Conservation (phyloP, 2,113 vertebrate genomes). For the Boulengeromyrus knoepffleri region DNA sequence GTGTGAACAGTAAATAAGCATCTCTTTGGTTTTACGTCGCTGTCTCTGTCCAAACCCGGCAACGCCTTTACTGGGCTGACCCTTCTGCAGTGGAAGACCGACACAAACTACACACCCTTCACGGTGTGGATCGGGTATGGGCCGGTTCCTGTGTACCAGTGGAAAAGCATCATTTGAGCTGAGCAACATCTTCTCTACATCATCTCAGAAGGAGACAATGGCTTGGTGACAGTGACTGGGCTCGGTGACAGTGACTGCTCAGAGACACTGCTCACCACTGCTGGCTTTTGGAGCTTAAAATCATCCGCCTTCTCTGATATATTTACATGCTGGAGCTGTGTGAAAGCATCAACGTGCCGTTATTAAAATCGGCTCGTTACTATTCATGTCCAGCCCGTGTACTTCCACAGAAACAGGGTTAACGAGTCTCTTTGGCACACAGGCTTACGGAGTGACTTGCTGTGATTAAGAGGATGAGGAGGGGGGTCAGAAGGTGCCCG, state of each 20-base stretch:
- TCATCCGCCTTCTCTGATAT: neutral
- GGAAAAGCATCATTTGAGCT: neutral
- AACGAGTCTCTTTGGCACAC: conserved; percentile 25
- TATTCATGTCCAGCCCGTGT: conserved; percentile 12
- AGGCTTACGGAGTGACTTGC: conserved; percentile 27
- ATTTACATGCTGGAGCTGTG: neutral
- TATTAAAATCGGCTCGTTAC: conserved; percentile 14
- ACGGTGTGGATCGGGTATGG: neutral
- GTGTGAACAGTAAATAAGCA: neutral
- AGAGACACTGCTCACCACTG: neutral
- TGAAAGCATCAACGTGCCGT: conserved; percentile 4
- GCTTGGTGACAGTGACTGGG: neutral
- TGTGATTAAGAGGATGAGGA: conserved; percentile 26
- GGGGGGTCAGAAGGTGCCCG: conserved; percentile 19
- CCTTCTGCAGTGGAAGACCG: neutral
- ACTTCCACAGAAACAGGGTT: conserved; percentile 17
- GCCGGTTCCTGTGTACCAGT: neutral
- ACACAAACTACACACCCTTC: neutral
- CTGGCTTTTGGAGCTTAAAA: neutral
- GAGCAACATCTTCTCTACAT: neutral
- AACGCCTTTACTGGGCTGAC: neutral
- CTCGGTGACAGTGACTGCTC: neutral
- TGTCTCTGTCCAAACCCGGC: neutral
- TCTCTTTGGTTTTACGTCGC: neutral
- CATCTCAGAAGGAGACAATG: neutral